phyloP scores from a whole-genome alignment of 1,140 invertebrate genomes.

The Ostrea edulis region DNA sequence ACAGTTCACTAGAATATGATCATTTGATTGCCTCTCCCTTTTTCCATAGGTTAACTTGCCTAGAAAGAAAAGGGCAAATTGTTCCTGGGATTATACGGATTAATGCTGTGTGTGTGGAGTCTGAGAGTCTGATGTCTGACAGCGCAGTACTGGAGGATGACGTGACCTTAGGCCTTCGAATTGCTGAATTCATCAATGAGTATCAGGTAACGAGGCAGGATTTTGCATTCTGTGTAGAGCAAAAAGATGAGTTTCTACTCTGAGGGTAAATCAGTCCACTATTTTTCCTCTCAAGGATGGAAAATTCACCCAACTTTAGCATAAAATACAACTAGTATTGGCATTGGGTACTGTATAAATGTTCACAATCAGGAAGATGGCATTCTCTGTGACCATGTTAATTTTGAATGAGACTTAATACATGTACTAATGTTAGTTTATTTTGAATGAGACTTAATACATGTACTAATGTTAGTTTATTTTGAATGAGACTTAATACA shows the following conservation, averaged over 20 bases:
- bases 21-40: neutral
- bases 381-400: too few species aligned
- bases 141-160: slow-evolving; percentile 74
- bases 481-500: too few species aligned
- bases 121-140: slow-evolving; percentile 57
- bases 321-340: too few species aligned
- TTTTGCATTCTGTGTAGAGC: neutral
- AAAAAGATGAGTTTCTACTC: neutral
- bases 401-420: too few species aligned
- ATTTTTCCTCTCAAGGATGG: neutral
- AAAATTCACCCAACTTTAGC: too few species aligned
- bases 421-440: too few species aligned
- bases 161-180: slow-evolving; percentile 72
- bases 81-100: slow-evolving; percentile 78
- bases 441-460: too few species aligned
- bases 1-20: neutral
- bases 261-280: too few species aligned
- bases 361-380: too few species aligned
- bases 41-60: slow-evolving; percentile 61
- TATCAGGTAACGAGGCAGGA: slow-evolving; percentile 77
- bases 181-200: slow-evolving; percentile 80
- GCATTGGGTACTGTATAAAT: too few species aligned
- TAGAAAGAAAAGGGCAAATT: slow-evolving; percentile 74
- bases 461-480: too few species aligned
- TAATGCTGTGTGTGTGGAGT: slow-evolving; percentile 74